Percentiles rank a stretch among this genome's conserved stretches.
Evolutionary conservation across 2,888 invertebrate species (phyloP).

Genomic region (Ectropis crepuscularia): DNA sequence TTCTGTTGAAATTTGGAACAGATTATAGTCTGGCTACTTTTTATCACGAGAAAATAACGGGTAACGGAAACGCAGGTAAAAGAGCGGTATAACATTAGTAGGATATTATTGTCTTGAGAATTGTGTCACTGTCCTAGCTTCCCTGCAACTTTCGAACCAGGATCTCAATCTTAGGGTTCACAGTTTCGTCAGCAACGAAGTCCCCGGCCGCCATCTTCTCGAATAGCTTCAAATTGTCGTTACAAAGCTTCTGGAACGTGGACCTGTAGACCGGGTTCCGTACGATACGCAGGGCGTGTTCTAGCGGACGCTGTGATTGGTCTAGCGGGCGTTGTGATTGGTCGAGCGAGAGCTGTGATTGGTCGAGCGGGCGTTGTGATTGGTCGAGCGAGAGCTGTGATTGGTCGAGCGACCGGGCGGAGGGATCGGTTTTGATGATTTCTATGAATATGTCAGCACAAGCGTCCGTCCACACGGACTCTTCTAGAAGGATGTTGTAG

Average conservation of each 20-base stretch:
- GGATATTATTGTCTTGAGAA: not conserved
- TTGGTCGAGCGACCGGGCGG: no score
- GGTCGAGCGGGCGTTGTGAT: not conserved
- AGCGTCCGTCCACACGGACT: conserved; percentile 64
- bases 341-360: not conserved
- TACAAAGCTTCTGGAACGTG: conserved; percentile 56
- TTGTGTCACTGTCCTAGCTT: not conserved
- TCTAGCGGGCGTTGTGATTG: not conserved
- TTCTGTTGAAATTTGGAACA: no score
- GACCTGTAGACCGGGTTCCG: conserved; percentile 39
- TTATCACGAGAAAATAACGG: no score
- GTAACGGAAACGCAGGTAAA: no score
- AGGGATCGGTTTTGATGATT: conserved; percentile 1
- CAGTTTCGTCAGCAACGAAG: conserved; percentile 26
- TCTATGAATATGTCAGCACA: conserved; percentile 56
- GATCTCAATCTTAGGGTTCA: conserved; percentile 60
- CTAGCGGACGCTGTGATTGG: conserved; percentile 11
- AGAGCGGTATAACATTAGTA: no score
- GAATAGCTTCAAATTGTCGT: conserved; percentile 51
- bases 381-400: not conserved
- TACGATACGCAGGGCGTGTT: conserved; percentile 37
- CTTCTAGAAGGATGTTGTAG: conserved; percentile 86
- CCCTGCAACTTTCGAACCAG: conserved; percentile 47
- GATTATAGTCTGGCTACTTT: no score
- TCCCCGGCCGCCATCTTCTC: conserved; percentile 42